Evolutionary conservation across 2,113 vertebrate genomes (phyloP).

Genomic region (Eulemur macaco): DNA sequence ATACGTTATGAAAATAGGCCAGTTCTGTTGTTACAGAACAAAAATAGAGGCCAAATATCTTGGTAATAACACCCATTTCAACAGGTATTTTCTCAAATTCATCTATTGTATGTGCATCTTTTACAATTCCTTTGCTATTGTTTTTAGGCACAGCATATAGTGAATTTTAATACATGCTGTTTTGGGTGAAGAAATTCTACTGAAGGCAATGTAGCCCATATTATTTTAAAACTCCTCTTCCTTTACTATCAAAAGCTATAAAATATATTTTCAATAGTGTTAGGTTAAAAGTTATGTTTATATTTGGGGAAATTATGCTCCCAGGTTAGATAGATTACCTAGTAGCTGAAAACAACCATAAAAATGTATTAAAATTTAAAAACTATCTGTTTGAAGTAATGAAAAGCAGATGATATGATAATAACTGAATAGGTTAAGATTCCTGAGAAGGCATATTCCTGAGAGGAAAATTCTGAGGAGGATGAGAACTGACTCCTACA

Average conservation of each 20-base stretch:
- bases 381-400: background rate
- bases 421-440: background rate
- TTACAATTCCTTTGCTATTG: background rate
- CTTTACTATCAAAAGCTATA: background rate
- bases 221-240: background rate
- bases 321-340: background rate
- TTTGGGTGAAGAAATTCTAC: background rate
- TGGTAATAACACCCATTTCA: background rate
- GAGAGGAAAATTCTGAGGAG: too few relatives aligned
- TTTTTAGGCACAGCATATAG: background rate
- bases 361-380: background rate
- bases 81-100: background rate
- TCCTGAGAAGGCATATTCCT: background rate
- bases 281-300: background rate
- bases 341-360: background rate
- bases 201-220: background rate
- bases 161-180: background rate
- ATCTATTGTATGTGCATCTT: background rate
- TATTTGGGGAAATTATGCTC: background rate
- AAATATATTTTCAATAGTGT: background rate
- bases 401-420: background rate
- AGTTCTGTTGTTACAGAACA: background rate
- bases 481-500: background rate
- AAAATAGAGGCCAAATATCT: slow-evolving; percentile 18
- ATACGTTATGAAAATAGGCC: background rate